Base-by-base conservation (phyloP, 1,140 invertebrate genomes). In the Dendrolimus punctatus region DNA sequence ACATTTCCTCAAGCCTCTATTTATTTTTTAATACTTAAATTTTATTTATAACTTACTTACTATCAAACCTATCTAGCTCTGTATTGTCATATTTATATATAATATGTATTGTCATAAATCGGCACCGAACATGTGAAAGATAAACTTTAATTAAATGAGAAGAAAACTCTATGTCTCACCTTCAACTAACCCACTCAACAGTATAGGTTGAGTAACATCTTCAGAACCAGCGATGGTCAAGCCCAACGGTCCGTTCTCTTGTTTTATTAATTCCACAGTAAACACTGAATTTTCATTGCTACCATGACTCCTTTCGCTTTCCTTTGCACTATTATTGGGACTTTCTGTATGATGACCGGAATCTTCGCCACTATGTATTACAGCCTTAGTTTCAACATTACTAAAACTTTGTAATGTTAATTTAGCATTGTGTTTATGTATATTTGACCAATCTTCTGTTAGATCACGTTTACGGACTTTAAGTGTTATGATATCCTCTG, bases 171-270 rank as follows among this genome's bases (percentile, higher is more conserved):
- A 45, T 7, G 1, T 38, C 23, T 43, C 71, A 89, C 89, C 91
- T 88, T 92, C 91, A 10, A 91, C 89, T 9, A 97, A 83, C 38
- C 92, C 93, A 51, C 95, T 96, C 37, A 97, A 91, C 46, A 94
- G 88, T 49, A 97, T 95, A 6, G 95, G 92, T 73, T 96, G 94
- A 40, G 90, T 90, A 1, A 92, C 90, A 64, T 95, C 94, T 76
- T 96, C 95, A 56, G 93, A 95, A 7, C 95, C 95, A 4, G 95
- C 93, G 62, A 97, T 92, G 0, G 95, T 97, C 36, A 97, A 92
- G 6, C 95, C 95, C 39, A 97, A 83, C 1, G 95, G 92, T 2
- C 95, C 95, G 37, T 93, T 93, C 64, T 93, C 90, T 39, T 85
- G 86, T 57, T 90, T 89, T 2, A 90, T 77, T 8, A 88, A 55